Evolutionary conservation across 2,888 invertebrate genomes (phyloP).

Genomic region (Flexamia atlantica): DNA sequence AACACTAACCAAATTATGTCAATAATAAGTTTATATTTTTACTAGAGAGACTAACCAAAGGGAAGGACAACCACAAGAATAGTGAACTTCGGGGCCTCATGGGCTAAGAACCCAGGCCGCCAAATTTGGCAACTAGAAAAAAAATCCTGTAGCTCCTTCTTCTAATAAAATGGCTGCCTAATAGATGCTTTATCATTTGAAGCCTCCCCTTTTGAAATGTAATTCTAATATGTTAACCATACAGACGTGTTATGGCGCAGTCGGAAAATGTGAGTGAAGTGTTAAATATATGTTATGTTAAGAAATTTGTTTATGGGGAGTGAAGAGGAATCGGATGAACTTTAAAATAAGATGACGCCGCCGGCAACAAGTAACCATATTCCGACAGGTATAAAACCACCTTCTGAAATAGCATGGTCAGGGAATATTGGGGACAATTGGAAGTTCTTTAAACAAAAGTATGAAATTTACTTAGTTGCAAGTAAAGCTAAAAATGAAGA

Average conservation of each 20-base stretch:
- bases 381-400: conserved; percentile 25
- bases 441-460: conserved; percentile 50
- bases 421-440: conserved; percentile 49
- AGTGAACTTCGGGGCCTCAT: too few relatives aligned
- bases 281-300: not conserved
- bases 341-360: not conserved
- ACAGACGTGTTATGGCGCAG: conserved; percentile 3
- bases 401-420: conserved; percentile 27
- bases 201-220: not conserved
- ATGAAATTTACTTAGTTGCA: conserved; percentile 23
- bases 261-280: not conserved
- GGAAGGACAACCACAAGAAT: too few relatives aligned
- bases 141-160: too few relatives aligned
- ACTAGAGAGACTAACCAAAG: too few relatives aligned
- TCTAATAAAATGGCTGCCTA: conserved; percentile 7
- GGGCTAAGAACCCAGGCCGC: too few relatives aligned
- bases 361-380: not conserved
- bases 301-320: not conserved
- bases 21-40: too few relatives aligned
- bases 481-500: not conserved
- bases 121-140: too few relatives aligned
- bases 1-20: too few relatives aligned
- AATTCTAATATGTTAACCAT: not conserved
- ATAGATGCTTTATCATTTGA: not conserved
- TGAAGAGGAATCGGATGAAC: not conserved